A percentile compares a stretch with the other conserved stretches of the same genome.
Evolutionary conservation across 2,888 invertebrate species (phyloP).

Genomic region (Itoplectis maculator): DNA sequence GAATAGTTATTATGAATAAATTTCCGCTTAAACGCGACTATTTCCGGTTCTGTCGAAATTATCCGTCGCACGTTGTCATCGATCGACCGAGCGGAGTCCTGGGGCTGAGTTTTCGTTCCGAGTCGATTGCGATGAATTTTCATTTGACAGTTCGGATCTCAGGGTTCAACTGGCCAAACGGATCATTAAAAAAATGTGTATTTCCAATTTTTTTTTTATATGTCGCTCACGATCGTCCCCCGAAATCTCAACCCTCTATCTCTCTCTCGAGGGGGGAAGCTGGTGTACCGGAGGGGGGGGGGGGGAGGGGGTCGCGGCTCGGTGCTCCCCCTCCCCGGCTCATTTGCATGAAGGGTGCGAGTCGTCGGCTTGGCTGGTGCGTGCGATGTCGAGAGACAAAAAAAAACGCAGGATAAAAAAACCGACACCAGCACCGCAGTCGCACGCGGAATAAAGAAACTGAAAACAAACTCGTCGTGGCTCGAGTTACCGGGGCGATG

Average conservation of each 20-base stretch:
- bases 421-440: constrained; percentile 61
- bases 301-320: no score
- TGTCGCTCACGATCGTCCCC: constrained; percentile 12
- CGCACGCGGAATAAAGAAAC: constrained; percentile 57
- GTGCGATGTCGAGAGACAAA: constrained; percentile 71
- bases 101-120: not conserved
- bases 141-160: no score
- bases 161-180: not conserved
- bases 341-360: constrained; percentile 70
- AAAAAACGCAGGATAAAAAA: constrained; percentile 54
- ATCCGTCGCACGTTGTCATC: not conserved
- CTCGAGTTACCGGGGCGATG: constrained; percentile 63
- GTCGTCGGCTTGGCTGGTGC: constrained; percentile 57
- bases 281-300: no score
- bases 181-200: not conserved
- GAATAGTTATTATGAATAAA: constrained; percentile 9
- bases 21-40: not conserved
- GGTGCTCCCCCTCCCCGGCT: constrained; percentile 54
- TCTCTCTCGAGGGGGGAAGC: no score
- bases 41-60: not conserved
- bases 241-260: constrained; percentile 55
- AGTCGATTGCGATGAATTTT: no score
- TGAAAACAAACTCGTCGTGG: constrained; percentile 73
- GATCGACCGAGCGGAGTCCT: no score
- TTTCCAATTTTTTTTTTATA: constrained; percentile 44